Base-by-base conservation (phyloP, 1,140 invertebrate genomes). In the Bombus terrestris region DNA sequence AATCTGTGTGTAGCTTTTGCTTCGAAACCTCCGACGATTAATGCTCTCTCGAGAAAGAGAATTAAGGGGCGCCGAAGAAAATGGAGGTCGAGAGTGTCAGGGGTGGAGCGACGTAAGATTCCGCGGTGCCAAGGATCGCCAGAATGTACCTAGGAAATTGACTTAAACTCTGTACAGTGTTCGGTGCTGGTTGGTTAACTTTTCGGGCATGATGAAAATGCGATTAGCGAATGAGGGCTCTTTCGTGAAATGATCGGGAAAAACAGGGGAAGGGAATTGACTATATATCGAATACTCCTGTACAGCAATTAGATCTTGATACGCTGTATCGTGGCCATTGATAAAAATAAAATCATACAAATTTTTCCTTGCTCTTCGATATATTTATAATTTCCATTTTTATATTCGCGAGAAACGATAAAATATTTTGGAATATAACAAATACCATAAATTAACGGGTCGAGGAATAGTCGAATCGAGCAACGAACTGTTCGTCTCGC, bases 151-250 rank as follows among this genome's bases (percentile, higher is more conserved):
- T 10, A 39, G 75, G 75, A 77, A 77, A 62, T 77, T 59, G 35
- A 77, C 57, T 59, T 77, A 77, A 62, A 77, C 62, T 4, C 75
- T 18, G 35, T 77, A 39, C 53, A 77, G 12, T 25, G 3, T 77
- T 77, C 25, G 32, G 28, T 13, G n/a, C 10, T 35, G 75, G 57
- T 62, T 77, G 43, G 43, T 53, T 74, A 47, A 53, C 35, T 77
- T 62, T 62, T 41, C 28, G 32, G 35, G 28, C 28, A 9, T 6
- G 37, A 77, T 41, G 15, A 57, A 62, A 62, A 62, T n/a, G 25
- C 57, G 75, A 77, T 77, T 59, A 77, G 39, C 22, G n/a, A 53
- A 25, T 12, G 15, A 32, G n/a, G 32, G n/a, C 28, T 25, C 32
- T 53, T 53, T 74, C 43, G n/a, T 35, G 73, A 53, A 74, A 74